Conservation (phyloP, 1,140 invertebrate species). For the Caenorhabditis brenneri region DNA sequence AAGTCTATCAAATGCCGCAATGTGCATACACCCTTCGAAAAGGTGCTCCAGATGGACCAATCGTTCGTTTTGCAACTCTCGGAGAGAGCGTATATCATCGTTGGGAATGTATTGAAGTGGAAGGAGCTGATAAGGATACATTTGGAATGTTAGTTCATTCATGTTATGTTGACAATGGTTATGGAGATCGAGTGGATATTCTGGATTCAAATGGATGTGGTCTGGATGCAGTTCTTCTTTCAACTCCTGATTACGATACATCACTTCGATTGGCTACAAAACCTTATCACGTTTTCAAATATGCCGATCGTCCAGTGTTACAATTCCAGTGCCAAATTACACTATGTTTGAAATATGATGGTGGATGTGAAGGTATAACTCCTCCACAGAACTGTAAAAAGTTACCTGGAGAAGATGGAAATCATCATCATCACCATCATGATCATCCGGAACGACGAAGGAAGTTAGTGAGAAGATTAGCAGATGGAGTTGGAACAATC, state of each 20-base stretch:
- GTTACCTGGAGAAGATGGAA: slow-evolving; percentile 32
- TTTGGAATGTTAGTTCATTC: slow-evolving; percentile 71
- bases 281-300: slow-evolving; percentile 70
- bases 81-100: slow-evolving; percentile 69
- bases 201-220: slow-evolving; percentile 62
- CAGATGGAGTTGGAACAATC: slow-evolving; percentile 45
- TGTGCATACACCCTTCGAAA: slow-evolving; percentile 70
- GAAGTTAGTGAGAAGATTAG: slow-evolving; percentile 21
- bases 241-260: slow-evolving; percentile 68
- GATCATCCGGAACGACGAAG: not conserved
- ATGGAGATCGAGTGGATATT: slow-evolving; percentile 67
- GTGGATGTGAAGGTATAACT: slow-evolving; percentile 67
- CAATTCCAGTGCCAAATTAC: slow-evolving; percentile 71
- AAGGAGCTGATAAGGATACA: slow-evolving; percentile 64
- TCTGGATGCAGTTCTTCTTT: slow-evolving; percentile 63
- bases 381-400: slow-evolving; percentile 61
- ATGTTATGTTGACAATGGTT: slow-evolving; percentile 70
- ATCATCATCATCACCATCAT: slow-evolving; percentile 45
- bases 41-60: slow-evolving; percentile 66
- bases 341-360: slow-evolving; percentile 69
- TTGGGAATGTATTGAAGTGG: slow-evolving; percentile 66
- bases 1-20: slow-evolving; percentile 69
- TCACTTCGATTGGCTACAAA: slow-evolving; percentile 64
- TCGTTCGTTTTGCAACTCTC: slow-evolving; percentile 67
- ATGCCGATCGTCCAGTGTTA: slow-evolving; percentile 69